Evolutionary conservation across 2,888 invertebrate genomes (phyloP).

Genomic region (Allolobophora icterica): DNA sequence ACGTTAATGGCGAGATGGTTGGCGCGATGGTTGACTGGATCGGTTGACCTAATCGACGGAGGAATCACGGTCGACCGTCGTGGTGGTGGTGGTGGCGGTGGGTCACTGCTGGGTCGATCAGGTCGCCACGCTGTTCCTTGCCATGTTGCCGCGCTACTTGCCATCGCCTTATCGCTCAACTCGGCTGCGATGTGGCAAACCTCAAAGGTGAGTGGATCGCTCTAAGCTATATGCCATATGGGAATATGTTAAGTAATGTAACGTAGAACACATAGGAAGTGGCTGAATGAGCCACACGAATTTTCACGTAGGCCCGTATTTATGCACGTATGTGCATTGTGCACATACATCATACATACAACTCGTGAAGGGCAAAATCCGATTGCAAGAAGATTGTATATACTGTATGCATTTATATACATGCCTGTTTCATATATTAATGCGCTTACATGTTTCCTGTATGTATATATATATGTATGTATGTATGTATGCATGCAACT

Average conservation of each 20-base stretch:
- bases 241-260: background rate
- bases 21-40: background rate
- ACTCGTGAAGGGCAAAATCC: no score
- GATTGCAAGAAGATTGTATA: no score
- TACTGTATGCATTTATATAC: no score
- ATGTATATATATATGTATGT: no score
- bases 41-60: background rate
- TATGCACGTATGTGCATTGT: no score
- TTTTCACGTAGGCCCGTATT: no score
- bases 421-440: no score
- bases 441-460: no score
- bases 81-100: background rate
- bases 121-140: background rate
- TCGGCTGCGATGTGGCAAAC: background rate
- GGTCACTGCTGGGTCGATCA: background rate
- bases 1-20: background rate
- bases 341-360: no score
- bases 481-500: background rate
- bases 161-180: conserved; percentile 8
- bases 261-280: background rate
- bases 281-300: no score
- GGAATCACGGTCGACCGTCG: background rate
- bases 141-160: background rate
- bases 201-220: conserved; percentile 17
- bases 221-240: background rate